Percentiles rank a stretch among this genome's conserved stretches.
Conservation (phyloP, 2,888 invertebrate genomes). For the Ischnus inquisitorius region DNA sequence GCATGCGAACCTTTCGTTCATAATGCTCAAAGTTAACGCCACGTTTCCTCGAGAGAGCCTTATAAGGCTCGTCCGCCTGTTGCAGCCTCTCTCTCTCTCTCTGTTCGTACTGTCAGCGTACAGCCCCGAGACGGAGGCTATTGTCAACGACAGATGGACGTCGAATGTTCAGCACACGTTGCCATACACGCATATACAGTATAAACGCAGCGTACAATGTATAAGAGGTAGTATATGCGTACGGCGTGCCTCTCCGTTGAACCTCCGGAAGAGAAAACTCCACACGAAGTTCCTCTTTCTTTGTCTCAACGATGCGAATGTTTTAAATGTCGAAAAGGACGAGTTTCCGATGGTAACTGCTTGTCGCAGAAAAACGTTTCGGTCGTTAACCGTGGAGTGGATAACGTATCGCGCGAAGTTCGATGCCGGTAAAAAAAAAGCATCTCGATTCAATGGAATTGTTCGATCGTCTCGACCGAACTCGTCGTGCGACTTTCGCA, state of each 20-base stretch:
- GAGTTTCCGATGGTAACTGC: conserved; percentile 12
- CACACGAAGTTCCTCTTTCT: conserved; percentile 68
- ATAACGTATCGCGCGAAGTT: conserved; percentile 2
- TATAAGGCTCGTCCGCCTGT: conserved; percentile 76
- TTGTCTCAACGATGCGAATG: conserved; percentile 70
- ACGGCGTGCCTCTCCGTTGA: conserved; percentile 56
- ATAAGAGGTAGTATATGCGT: conserved; percentile 39
- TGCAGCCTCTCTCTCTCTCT: conserved; percentile 69
- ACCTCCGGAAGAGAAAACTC: conserved; percentile 74
- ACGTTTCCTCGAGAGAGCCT: conserved; percentile 70
- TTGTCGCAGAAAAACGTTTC: conserved; percentile 30
- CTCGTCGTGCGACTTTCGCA: neutral
- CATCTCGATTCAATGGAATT: neutral
- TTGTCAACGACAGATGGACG: conserved; percentile 84
- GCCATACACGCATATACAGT: conserved; percentile 72
- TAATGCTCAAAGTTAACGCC: conserved; percentile 77
- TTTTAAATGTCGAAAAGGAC: conserved; percentile 4
- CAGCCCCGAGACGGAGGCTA: conserved; percentile 72
- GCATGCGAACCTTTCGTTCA: conserved; percentile 78
- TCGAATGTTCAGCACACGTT: conserved; percentile 82
- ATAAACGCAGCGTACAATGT: conserved; percentile 70
- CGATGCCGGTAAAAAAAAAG: neutral
- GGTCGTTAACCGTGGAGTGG: neutral
- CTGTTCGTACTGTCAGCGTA: conserved; percentile 76
- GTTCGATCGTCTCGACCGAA: neutral